phyloP scores from a whole-genome alignment of 2,113 vertebrate species.

The Odocoileus virginianus region DNA sequence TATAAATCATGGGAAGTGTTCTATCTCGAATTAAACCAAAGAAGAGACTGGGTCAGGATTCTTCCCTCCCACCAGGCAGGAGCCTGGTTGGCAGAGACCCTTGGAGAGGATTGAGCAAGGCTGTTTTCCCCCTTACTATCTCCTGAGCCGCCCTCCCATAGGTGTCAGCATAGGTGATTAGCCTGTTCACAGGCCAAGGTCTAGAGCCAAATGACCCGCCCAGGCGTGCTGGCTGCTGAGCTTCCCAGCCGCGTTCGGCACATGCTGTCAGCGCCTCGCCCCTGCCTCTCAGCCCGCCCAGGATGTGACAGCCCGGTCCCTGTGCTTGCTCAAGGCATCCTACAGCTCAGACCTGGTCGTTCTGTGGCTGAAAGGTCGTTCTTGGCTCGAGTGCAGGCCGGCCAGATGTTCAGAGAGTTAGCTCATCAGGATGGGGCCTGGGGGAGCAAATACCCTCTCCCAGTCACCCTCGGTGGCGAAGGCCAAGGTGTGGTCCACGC shows the following conservation, averaged over 20 bases:
- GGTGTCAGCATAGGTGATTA: background rate
- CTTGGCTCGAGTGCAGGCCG: background rate
- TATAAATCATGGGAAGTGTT: slow-evolving; percentile 62
- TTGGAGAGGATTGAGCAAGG: background rate
- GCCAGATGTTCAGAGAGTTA: background rate
- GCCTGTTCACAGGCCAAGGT: background rate
- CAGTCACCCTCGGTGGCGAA: background rate
- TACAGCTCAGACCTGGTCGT: background rate
- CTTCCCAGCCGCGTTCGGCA: rapidly evolving
- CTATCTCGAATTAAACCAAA: slow-evolving; percentile 38
- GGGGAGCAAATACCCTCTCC: background rate
- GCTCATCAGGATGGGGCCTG: background rate
- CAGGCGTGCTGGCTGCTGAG: background rate
- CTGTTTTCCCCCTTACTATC: background rate
- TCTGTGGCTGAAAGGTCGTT: background rate
- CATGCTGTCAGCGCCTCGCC: background rate
- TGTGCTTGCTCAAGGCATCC: background rate
- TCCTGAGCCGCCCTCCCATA: background rate
- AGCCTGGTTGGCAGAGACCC: background rate
- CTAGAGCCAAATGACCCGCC: background rate
- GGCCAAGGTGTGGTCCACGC: background rate
- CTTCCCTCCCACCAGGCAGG: background rate
- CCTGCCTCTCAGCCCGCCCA: background rate
- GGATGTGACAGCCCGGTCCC: background rate
- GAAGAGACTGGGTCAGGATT: background rate